These are phyloP conservation scores for Isurus oxyrinchus DNA, from an alignment of 2,113 vertebrate genomes.

Conservation along the genomic window DNA sequence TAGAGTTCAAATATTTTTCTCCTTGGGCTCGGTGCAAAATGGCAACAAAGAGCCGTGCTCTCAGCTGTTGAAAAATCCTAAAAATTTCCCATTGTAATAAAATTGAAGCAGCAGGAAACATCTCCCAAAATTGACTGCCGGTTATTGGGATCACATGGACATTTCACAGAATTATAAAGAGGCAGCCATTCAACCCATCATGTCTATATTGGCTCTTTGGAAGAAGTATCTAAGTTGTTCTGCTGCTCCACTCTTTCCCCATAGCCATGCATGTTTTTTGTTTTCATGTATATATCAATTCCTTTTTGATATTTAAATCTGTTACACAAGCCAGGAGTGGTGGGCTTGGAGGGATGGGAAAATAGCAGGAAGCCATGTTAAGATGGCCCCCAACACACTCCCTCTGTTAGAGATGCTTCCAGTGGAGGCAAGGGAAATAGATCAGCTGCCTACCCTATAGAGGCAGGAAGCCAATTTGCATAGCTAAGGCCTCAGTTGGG, in stretches of 20 bases:
- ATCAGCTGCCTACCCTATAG: too few relatives aligned
- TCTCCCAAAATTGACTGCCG: neutral
- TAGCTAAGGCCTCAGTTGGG: too few relatives aligned
- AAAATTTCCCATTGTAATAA: neutral
- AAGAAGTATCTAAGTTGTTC: neutral
- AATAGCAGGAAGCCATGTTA: neutral
- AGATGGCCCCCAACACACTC: neutral
- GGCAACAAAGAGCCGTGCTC: neutral
- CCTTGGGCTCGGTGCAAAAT: neutral
- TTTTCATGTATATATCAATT: neutral
- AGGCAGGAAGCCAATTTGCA: too few relatives aligned
- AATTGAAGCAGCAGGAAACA: neutral
- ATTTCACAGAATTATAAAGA: neutral
- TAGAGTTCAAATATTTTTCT: neutral
- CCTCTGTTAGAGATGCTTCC: neutral
- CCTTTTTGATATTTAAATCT: neutral
- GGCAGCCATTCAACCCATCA: neutral
- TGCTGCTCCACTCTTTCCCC: neutral
- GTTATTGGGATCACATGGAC: neutral
- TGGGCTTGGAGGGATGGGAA: too few relatives aligned
- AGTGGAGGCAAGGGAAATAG: neutral
- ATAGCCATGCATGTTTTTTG: neutral
- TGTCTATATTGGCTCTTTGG: neutral
- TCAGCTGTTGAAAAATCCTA: neutral
- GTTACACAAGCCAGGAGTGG: neutral